Evolutionary conservation across 2,888 invertebrate species (phyloP), one percentile per base, ranked within the genome.

Genomic region (Stomorhina lunata): DNA sequence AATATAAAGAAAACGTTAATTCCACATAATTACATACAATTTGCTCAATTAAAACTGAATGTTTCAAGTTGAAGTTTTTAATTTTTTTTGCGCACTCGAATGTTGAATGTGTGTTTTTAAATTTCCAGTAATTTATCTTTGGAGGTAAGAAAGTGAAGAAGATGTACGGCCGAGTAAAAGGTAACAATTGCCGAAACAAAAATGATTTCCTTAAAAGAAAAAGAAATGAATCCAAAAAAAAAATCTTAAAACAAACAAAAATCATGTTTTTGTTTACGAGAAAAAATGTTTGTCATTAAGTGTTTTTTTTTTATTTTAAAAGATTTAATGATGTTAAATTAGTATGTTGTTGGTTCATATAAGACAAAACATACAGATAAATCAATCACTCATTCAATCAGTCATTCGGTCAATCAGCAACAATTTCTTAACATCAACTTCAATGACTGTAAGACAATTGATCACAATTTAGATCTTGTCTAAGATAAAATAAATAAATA

Each of bases 41-140:
- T 84, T 83, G 75, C 48, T 80, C 84, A 85, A 85, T 84, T 84
- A 84, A 85, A 85, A 77, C 59, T 80, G 53, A 76, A 82, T 80
- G 80, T 83, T 83, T 82, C 27, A 48, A 53, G 57, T 48, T 57
- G 40, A 43, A 50, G 50, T 61, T 43, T 79, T 68, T n/a, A 34
- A 12, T 66, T 57, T 29, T 59, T 32, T 20, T 40, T 40, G n/a
- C 7, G 43, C 45, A 12, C 29, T 40, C 22, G 71, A 71, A 71
- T 48, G 22, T 79, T 72, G 57, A 27, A 0, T 55, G 40, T 45
- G 53, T 50, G 57, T 57, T 53, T 40, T 66, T 57, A 57, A 72
- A 59, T 66, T 72, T 63, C 12, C 34, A 57, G 78, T 29, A 57
- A 50, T 72, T 66, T 29, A 66, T 66, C 22, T 71, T 66, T 20